Evolutionary conservation across 2,113 vertebrate genomes (phyloP), one percentile per base, ranked within the genome.

Genomic region (Eulacestoma nigropectus): DNA sequence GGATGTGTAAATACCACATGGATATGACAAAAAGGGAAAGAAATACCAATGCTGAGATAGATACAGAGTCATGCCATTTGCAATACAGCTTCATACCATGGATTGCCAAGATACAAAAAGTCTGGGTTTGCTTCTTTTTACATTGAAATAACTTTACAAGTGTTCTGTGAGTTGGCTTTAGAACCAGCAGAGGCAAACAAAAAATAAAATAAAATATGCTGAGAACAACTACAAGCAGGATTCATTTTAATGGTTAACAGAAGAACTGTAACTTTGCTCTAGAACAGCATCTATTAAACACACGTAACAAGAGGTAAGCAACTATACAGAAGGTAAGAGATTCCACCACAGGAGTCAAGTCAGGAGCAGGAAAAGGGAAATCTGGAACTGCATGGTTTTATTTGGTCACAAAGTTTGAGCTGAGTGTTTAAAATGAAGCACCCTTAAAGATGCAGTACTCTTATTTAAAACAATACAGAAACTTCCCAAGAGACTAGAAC

Each of bases 381-480:
- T 73, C 75, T 87, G 91, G 68, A 95, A 95, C 92, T 92, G 90
- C 30, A 59, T 41, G 91, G 67, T 47, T 95, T 95, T 73, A 80
- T 95, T 95, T 83, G 95, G 95, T 94, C 95, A 90, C 96, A n/a
- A 95, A 72, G 37, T 89, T 83, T 62, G 93, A 96, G 29, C 81
- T 81, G 90, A 89, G 92, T 69, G 89, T 97, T 96, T 89, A 87
- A 96, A 88, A 91, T 15, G 72, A 96, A 84, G 95, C 96, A 84
- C 87, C 96, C 64, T 95, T 85, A 64, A 96, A 87, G 65, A 96
- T 84, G 93, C 93, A 96, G 94, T 55, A 97, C 91, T 74, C 64
- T 91, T 92, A 93, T 84, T 82, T 90, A 89, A 95, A 95, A 96
- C 88, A 93, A 90, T 84, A 96, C 87, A 96, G 96, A 94, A 97